phyloP scores from a whole-genome alignment of 1,140 invertebrate genomes.

The Plutomurus gul region DNA sequence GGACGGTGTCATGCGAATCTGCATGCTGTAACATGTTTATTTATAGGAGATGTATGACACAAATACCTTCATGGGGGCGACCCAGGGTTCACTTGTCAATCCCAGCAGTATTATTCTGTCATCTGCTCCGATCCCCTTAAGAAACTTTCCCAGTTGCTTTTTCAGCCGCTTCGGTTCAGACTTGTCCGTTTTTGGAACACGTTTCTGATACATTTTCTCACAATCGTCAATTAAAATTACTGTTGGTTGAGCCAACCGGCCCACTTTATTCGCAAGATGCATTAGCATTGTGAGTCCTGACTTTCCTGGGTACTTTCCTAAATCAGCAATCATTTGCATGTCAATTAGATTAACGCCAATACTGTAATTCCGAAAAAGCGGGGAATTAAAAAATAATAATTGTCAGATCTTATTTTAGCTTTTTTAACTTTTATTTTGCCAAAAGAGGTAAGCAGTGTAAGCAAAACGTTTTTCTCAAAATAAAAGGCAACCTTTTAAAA shows the following conservation, averaged over 20 bases:
- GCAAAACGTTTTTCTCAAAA: no score
- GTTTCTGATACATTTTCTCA: constrained; percentile 92
- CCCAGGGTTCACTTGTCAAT: constrained; percentile 79
- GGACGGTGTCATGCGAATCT: no score
- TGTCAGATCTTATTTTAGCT: no score
- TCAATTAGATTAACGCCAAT: no score
- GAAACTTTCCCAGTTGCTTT: constrained; percentile 87
- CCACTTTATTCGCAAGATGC: constrained; percentile 70
- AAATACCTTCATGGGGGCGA: constrained; percentile 72
- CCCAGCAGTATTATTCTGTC: constrained; percentile 84
- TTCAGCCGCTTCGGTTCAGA: constrained; percentile 92
- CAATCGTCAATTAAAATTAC: constrained; percentile 90
- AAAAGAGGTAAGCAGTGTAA: no score
- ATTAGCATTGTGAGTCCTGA: constrained; percentile 92
- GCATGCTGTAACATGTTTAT: no score
- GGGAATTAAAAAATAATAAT: no score
- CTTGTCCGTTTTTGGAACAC: constrained; percentile 82
- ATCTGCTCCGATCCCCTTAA: constrained; percentile 77
- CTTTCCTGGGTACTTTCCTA: constrained; percentile 80
- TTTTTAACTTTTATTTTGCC: no score
- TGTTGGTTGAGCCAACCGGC: constrained; percentile 76
- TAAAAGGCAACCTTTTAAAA: no score
- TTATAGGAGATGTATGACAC: no score
- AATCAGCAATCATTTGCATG: no score
- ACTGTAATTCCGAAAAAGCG: no score